Conservation (phyloP, 2,888 invertebrate genomes). For the Osmoderma eremita region DNA sequence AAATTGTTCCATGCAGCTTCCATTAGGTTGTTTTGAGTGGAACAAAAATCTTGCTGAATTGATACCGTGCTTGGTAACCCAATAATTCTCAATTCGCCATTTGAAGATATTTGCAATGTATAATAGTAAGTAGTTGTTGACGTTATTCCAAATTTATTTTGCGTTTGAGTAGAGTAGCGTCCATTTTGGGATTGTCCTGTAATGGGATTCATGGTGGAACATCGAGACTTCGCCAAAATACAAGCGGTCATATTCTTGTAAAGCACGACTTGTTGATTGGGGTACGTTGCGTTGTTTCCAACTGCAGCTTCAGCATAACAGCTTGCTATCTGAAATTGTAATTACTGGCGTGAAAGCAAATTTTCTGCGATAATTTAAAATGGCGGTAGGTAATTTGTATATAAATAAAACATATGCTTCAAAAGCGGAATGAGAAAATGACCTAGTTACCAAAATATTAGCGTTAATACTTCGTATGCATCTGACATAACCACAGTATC, state of each 20-base stretch:
- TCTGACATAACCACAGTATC: conserved; percentile 71
- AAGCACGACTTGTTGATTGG: conserved; percentile 67
- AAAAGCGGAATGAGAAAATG: not conserved
- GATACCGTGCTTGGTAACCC: conserved; percentile 67
- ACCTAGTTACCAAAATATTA: conserved; percentile 66
- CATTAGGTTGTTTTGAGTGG: conserved; percentile 65
- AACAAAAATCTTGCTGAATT: conserved; percentile 68
- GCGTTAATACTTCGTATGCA: conserved; percentile 70
- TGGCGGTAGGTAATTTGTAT: not conserved
- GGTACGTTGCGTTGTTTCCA: conserved; percentile 65
- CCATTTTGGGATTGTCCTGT: conserved; percentile 72
- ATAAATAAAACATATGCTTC: no score
- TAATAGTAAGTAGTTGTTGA: conserved; percentile 62
- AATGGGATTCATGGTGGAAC: conserved; percentile 72
- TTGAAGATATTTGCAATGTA: conserved; percentile 68
- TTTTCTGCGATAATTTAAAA: not conserved
- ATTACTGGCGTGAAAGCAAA: not conserved
- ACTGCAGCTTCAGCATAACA: conserved; percentile 68
- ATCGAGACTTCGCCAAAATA: conserved; percentile 72
- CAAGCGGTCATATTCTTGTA: conserved; percentile 74
- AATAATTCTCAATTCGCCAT: conserved; percentile 68
- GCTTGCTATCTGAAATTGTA: conserved; percentile 63
- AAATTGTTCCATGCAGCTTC: conserved; percentile 60
- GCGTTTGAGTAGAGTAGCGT: conserved; percentile 56
- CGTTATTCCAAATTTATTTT: conserved; percentile 53